A percentile compares a stretch with the other conserved stretches of the same genome.
These are phyloP conservation scores for Encarsia formosa DNA, from an alignment of 2,888 invertebrate species.

Conservation along the genomic window DNA sequence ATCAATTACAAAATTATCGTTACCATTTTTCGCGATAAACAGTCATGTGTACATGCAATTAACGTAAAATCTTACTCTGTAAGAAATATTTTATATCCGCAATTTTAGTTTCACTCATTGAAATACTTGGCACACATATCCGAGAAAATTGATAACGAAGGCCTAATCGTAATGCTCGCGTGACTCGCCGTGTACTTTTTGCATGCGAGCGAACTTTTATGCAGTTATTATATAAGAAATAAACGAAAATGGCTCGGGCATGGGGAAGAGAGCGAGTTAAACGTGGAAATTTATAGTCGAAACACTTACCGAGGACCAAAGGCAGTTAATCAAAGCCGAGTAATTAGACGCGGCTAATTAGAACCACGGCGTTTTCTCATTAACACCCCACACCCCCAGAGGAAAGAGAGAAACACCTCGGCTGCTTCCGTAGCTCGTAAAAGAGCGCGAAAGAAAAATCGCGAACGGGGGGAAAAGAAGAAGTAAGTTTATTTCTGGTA, in stretches of 20 bases:
- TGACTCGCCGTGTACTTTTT: background rate
- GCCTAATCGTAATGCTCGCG: background rate
- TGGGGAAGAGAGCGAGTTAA: conserved; percentile 1
- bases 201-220: background rate
- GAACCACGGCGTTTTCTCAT: conserved; percentile 30
- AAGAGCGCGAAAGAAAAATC: background rate
- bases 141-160: background rate
- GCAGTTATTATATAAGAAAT: too few relatives aligned
- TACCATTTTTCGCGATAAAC: too few relatives aligned
- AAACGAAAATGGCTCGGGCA: background rate
- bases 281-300: conserved; percentile 15
- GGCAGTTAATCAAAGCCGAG: conserved; percentile 25
- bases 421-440: background rate
- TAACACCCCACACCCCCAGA: conserved; percentile 9
- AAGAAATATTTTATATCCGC: too few relatives aligned
- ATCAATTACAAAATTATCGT: too few relatives aligned
- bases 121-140: too few relatives aligned
- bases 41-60: too few relatives aligned
- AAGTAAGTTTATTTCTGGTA: background rate
- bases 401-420: background rate
- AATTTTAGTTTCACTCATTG: too few relatives aligned
- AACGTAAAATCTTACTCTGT: too few relatives aligned
- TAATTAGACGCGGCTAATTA: conserved; percentile 35
- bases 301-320: conserved; percentile 15
- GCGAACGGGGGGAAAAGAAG: background rate